Percentiles rank a stretch among this genome's conserved stretches.
phyloP scores from a whole-genome alignment of 2,888 invertebrate species.

The Cephus rjabovi region DNA sequence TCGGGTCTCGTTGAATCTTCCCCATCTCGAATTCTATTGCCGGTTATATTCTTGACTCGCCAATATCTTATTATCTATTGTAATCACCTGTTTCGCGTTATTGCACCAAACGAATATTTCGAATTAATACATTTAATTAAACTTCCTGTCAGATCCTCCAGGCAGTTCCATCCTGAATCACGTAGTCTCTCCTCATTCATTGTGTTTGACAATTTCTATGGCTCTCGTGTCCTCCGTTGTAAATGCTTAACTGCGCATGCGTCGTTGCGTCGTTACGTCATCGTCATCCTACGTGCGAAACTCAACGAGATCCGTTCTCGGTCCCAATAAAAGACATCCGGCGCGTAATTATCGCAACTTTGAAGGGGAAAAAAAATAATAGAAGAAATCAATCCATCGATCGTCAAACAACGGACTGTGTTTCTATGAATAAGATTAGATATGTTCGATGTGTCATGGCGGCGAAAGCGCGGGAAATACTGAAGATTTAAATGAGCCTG shows the following conservation, averaged over 20 bases:
- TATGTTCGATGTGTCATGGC: background rate
- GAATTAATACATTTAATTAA: background rate
- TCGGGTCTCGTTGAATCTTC: conserved; percentile 52
- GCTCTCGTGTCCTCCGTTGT: background rate
- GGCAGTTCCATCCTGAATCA: background rate
- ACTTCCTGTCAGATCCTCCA: background rate
- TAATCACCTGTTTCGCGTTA: background rate
- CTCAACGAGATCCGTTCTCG: background rate
- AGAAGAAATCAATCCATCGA: background rate
- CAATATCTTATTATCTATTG: background rate
- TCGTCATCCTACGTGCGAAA: background rate
- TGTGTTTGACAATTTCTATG: background rate
- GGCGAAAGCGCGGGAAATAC: background rate
- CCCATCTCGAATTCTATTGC: conserved; percentile 8
- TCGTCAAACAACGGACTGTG: background rate
- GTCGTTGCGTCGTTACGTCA: background rate
- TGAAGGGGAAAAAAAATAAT: background rate
- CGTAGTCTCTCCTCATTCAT: background rate
- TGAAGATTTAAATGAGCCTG: background rate
- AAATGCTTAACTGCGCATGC: background rate
- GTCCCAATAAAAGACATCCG: background rate
- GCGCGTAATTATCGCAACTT: background rate
- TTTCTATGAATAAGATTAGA: background rate
- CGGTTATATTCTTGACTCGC: background rate
- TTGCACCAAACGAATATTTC: background rate